These are phyloP conservation scores for Polypedilum pembai DNA, from an alignment of 1,140 invertebrate genomes.

Conservation along the genomic window DNA sequence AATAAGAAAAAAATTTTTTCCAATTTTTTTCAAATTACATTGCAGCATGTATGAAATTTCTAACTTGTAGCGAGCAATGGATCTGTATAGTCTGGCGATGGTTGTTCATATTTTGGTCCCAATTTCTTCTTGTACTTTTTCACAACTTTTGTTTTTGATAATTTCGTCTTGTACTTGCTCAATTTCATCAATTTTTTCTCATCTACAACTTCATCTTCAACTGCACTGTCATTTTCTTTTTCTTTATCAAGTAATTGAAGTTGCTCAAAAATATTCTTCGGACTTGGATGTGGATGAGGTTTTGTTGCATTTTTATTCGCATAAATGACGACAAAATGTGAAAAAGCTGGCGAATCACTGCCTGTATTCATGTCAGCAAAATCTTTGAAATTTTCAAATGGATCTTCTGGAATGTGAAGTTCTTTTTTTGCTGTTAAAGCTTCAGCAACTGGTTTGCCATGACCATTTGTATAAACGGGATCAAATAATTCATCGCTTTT, in stretches of 20 bases:
- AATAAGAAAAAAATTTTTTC: not conserved
- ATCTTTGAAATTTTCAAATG: constrained; percentile 80
- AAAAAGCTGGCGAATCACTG: constrained; percentile 64
- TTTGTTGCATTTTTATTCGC: constrained; percentile 60
- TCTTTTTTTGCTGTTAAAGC: constrained; percentile 41
- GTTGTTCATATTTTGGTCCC: constrained; percentile 40
- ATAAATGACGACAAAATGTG: constrained; percentile 73
- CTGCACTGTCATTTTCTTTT: constrained; percentile 43
- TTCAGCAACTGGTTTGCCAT: constrained; percentile 49
- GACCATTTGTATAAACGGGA: constrained; percentile 52
- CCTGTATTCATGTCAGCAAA: constrained; percentile 81
- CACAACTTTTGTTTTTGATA: constrained; percentile 55
- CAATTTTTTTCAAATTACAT: constrained; percentile 11
- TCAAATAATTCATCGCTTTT: constrained; percentile 41
- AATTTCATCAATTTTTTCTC: constrained; percentile 43
- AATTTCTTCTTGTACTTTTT: constrained; percentile 53
- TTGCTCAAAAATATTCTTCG: constrained; percentile 75
- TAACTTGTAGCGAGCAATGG: constrained; percentile 61
- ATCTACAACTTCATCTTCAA: constrained; percentile 32
- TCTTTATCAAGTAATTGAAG: constrained; percentile 60
- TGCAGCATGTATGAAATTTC: not conserved
- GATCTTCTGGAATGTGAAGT: constrained; percentile 57
- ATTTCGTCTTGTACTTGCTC: constrained; percentile 57
- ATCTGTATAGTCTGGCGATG: constrained; percentile 43
- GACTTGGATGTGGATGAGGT: constrained; percentile 47